Evolutionary conservation across 2,797 vertebrate genomes (phyloP), one percentile per base, ranked within the genome.

Genomic region (Falco cherrug): DNA sequence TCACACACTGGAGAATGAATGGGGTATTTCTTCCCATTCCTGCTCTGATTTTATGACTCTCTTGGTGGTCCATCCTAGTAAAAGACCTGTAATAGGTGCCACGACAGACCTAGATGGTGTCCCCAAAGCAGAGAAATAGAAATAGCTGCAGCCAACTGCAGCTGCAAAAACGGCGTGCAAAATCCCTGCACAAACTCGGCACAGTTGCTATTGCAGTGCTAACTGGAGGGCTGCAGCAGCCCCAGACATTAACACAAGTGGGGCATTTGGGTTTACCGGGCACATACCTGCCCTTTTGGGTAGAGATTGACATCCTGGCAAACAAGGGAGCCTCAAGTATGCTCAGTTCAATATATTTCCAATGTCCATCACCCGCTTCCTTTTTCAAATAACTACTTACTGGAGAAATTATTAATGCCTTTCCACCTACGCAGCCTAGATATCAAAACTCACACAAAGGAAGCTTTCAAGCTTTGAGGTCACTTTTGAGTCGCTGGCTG

Each of bases 401-500:
- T 41, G 37, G 68, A 71, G 50, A 11, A 90, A 86, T 82, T 93
- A 89, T 86, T 87, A 94, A 89, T 69, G 78, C 65, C 78, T 87
- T 93, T 85, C 75, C 71, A 89, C 84, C 90, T 51, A 50, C 88
- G n/a, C 78, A 92, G 86, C 71, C 81, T 41, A 4, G 53, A 37
- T n/a, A 61, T 54, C 0, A 0, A 75, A 80, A 93, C 65, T 95
- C 50, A 67, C 74, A 93, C 84, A 89, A 93, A 95, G 75, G 90
- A 75, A 89, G 50, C 61, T 89, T 6, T 89, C 79, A 68, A 80
- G 90, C 88, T 92, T 9, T 60, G 84, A 83, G 95, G 90, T 95
- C 94, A 80, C 13, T 12, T 83, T 71, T 0, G 2, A 92, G 86
- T 54, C 89, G 78, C 61, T 71, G 92, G 26, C 85, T 75, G 6